Evolutionary conservation across 2,113 vertebrate genomes (phyloP), one percentile per base, ranked within the genome.

Genomic region (Apodemus speciosus): DNA sequence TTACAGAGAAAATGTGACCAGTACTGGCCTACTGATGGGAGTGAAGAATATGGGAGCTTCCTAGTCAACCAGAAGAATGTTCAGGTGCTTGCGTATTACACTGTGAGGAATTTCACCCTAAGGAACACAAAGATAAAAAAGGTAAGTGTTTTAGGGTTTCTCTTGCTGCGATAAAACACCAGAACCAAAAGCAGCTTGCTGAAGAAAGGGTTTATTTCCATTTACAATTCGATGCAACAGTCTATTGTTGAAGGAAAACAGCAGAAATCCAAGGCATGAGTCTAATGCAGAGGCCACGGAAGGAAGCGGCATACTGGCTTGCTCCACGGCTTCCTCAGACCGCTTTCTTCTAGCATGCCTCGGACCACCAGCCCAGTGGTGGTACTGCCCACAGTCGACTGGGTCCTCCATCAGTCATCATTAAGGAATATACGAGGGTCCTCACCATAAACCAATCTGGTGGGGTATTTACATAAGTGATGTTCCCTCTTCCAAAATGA

Each of bases 1-100:
- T 97, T 89, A 89, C 97, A 99, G 99, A 99, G 99, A 97, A 99
- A 99, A 97, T 99, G 99, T 98, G 99, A 99, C 95, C 99, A 99
- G 95, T 99, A 99, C 95, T 99, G 99, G 99, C 99, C 99, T 35
- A 77, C 97, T 0, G 99, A 99, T 96, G 98, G 97, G 38, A 99
- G 98, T 95, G 99, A 99, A 98, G 99, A 99, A 93, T 99, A 99
- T 60, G 99, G 99, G 68, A 98, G 98, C 94, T 99, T 99, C 94
- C 96, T 99, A 96, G 99, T 99, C 96, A 99, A 98, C 75, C 97
- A 99, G 94, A 99, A 98, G 96, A 99, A 97, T 95, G 98, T 98
- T 84, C 98, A 98, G 72, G 97, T 98, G 32, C 97, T 99, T 85
- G 99, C 99, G 30, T 99, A 99, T 98, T 99, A 99, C 96, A 99